phyloP scores from a whole-genome alignment of 1,140 invertebrate species.

The Drosophila lacteicornis region DNA sequence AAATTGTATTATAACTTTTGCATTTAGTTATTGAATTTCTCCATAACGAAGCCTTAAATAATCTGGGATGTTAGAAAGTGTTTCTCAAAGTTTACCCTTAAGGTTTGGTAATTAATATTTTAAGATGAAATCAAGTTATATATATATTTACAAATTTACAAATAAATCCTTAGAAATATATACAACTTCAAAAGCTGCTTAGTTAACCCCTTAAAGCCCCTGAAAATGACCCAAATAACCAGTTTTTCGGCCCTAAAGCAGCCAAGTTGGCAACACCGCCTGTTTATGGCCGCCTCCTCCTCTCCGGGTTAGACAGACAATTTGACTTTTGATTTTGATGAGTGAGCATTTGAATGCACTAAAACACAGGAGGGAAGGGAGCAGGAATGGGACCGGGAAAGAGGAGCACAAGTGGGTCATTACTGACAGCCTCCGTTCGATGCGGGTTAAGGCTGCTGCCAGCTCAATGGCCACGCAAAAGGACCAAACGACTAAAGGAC shows the following conservation, averaged over 20 bases:
- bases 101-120: too few relatives aligned
- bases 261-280: conserved; percentile 19
- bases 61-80: too few relatives aligned
- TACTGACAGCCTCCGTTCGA: conserved; percentile 41
- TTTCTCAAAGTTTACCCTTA: too few relatives aligned
- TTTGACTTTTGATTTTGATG: conserved; percentile 65
- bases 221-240: not conserved
- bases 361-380: conserved; percentile 19
- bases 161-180: not conserved
- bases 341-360: conserved; percentile 60
- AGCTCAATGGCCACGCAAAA: conserved; percentile 38
- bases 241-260: conserved; percentile 1
- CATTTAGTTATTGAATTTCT: too few relatives aligned
- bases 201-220: not conserved
- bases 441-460: conserved; percentile 48
- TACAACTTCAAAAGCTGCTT: not conserved
- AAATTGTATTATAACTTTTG: too few relatives aligned
- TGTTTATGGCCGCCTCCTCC: conserved; percentile 32
- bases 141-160: not conserved
- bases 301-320: conserved; percentile 30
- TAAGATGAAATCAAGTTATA: too few relatives aligned
- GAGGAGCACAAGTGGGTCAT: conserved; percentile 50
- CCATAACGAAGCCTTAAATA: too few relatives aligned
- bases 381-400: not conserved
- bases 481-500: conserved; percentile 16